Evolutionary conservation across 2,888 invertebrate genomes (phyloP), one percentile per base, ranked within the genome.

Genomic region (Cynaeus angustus): DNA sequence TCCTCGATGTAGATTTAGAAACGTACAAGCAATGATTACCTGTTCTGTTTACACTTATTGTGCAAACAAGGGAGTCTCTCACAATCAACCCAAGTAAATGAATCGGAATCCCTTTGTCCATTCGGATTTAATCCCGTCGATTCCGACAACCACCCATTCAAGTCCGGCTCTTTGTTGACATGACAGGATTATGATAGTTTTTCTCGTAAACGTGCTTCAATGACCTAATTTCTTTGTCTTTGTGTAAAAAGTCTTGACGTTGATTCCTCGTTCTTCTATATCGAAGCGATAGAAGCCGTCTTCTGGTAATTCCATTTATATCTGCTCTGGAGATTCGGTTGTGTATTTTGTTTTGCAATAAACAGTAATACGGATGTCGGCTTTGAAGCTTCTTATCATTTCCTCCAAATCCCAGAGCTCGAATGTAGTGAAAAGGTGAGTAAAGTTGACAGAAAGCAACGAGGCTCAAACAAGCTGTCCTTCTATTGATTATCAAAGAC

Each of bases 71-170:
- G 68, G 67, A 66, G 62, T 67, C 78, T 76, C 76, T 79, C 77
- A 77, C 79, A 80, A 79, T 79, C 80, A 78, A 72, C 74, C 71
- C 75, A 77, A 77, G 79, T 76, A 79, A 79, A 80, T 80, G 78
- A 79, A 78, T 77, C 74, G 76, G 76, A 79, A 80, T 78, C 79
- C 78, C 80, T 80, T 79, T 80, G 79, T 80, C 78, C 76, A 75
- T 75, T 53, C 71, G 58, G 55, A 68, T 70, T 72, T 72, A 73
- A 69, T 73, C 71, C 72, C 38, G 56, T 66, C 41, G 56, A 66
- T 69, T 66, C 50, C 66, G 68, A 55, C 61, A 68, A 67, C 67
- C 48, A 38, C 52, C 68, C 33, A 50, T 68, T 68, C 71, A 68
- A 66, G 59, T 65, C 41, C 6, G 50, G 46, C 56, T 26, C 59